These are phyloP conservation scores for Cantharis lateralis DNA, from an alignment of 2,888 invertebrate genomes.

Conservation along the genomic window DNA sequence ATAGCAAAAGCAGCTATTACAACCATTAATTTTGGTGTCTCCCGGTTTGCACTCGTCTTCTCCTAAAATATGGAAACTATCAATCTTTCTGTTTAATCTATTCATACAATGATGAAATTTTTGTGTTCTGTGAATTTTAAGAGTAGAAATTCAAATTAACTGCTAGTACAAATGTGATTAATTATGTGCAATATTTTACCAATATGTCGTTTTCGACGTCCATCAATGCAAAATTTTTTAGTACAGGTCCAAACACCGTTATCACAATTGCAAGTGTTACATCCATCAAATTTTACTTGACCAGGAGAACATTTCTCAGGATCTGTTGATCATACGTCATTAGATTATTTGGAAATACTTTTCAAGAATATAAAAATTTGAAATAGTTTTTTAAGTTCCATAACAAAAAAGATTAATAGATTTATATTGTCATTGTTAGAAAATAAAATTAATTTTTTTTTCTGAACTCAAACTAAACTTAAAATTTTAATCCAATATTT, in stretches of 20 bases:
- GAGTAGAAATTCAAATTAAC: too few relatives aligned
- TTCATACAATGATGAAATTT: too few relatives aligned
- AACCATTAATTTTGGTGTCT: constrained; percentile 32
- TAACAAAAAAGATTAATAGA: neutral
- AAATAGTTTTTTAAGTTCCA: neutral
- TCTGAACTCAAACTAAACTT: too few relatives aligned
- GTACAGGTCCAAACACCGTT: constrained; percentile 41
- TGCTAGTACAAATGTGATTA: neutral
- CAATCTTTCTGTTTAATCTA: neutral
- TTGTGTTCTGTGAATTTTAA: too few relatives aligned
- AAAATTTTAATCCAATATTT: neutral
- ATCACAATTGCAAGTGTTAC: constrained; percentile 35
- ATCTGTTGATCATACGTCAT: neutral
- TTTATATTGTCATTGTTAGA: neutral
- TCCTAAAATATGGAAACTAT: constrained; percentile 10
- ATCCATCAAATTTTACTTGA: constrained; percentile 2
- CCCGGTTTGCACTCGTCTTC: constrained; percentile 30
- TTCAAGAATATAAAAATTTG: neutral
- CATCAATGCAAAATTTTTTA: neutral
- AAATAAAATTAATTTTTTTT: neutral
- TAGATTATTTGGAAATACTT: neutral
- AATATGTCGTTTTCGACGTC: neutral
- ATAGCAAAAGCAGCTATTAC: constrained; percentile 40
- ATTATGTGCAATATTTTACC: neutral
- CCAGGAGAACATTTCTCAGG: neutral